Conservation (phyloP, 2,888 invertebrate genomes). For the Drosophila phalerata region DNA sequence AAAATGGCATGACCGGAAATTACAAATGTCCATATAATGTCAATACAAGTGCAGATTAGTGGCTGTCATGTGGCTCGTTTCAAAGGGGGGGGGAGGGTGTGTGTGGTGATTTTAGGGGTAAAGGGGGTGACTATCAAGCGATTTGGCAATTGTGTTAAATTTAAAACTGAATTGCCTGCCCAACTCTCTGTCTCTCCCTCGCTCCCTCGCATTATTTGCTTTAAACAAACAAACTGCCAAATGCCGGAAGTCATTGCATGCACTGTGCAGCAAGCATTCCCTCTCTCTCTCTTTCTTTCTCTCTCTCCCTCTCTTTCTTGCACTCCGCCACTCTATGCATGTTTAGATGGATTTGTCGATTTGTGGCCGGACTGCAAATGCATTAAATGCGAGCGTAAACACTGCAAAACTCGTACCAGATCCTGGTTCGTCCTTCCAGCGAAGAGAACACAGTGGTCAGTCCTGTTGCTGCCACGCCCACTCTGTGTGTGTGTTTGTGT, state of each 20-base stretch:
- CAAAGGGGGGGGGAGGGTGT: neutral
- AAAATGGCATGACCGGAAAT: constrained; percentile 79
- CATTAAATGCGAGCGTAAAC: constrained; percentile 78
- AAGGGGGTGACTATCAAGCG: constrained; percentile 36
- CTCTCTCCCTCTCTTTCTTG: neutral
- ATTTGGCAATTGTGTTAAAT: constrained; percentile 61
- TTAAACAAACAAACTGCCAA: constrained; percentile 74
- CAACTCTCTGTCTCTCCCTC: neutral
- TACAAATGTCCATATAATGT: constrained; percentile 82
- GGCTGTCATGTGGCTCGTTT: constrained; percentile 77
- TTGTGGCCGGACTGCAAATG: constrained; percentile 75
- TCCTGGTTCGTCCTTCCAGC: constrained; percentile 34
- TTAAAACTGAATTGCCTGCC: constrained; percentile 38
- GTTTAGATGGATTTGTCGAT: constrained; percentile 81
- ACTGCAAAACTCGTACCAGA: constrained; percentile 51
- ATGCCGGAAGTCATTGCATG: constrained; percentile 77
- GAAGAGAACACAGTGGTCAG: constrained; percentile 30
- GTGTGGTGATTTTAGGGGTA: no score
- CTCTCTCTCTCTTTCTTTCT: neutral
- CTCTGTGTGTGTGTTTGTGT: constrained; percentile 24
- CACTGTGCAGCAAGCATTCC: constrained; percentile 32
- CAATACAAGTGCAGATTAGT: constrained; percentile 81
- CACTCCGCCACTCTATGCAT: constrained; percentile 31
- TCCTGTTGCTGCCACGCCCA: constrained; percentile 58
- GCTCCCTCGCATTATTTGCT: constrained; percentile 55